These are phyloP conservation scores for Camelus dromedarius DNA, from an alignment of 2,113 vertebrate species.

Conservation along the genomic window DNA sequence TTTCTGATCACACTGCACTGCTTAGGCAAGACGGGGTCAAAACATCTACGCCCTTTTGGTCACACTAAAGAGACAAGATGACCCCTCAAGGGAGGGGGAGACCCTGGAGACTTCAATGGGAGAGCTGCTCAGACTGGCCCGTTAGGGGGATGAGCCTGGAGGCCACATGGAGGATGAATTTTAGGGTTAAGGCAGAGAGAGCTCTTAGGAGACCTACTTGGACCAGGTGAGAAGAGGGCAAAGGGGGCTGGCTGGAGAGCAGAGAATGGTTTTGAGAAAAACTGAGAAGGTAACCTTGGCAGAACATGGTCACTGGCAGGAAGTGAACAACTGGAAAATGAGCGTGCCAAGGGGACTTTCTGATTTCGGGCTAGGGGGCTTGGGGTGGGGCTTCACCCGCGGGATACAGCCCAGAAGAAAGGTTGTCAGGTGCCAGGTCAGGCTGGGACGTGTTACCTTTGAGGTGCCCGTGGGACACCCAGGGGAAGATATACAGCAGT, in stretches of 20 bases:
- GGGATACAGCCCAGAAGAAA: background rate
- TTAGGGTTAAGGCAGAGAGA: background rate
- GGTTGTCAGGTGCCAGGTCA: fast-evolving
- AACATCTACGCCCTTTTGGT: fast-evolving
- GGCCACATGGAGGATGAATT: background rate
- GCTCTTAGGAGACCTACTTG: background rate
- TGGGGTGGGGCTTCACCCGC: too few relatives aligned
- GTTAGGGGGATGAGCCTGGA: background rate
- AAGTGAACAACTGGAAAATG: background rate
- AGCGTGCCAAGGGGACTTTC: background rate
- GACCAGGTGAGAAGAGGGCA: background rate
- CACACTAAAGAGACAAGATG: background rate
- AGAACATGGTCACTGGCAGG: background rate
- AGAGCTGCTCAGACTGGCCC: background rate
- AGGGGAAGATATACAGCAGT: fast-evolving
- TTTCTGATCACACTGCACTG: background rate
- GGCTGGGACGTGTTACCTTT: background rate
- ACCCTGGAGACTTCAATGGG: background rate
- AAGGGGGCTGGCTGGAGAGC: background rate
- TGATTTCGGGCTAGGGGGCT: background rate
- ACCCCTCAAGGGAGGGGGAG: background rate
- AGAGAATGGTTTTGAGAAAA: background rate
- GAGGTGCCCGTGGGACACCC: background rate
- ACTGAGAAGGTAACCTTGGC: background rate
- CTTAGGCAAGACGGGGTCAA: background rate